Evolutionary conservation across 2,113 vertebrate genomes (phyloP).

Genomic region (Coptodon rendalli): DNA sequence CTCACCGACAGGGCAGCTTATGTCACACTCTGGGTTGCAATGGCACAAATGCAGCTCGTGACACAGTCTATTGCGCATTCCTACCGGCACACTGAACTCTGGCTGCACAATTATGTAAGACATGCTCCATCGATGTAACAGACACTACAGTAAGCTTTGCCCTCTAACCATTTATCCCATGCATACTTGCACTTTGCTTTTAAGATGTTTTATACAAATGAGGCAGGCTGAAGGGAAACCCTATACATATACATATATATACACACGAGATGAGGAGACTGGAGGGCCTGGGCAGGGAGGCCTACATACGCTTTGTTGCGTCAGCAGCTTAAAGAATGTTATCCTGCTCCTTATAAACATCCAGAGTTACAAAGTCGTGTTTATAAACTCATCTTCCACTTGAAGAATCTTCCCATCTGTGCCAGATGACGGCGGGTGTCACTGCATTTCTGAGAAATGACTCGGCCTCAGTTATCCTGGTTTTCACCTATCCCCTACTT

Average conservation of each 20-base stretch:
- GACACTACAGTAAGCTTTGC: constrained; percentile 12
- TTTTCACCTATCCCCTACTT: constrained; percentile 46
- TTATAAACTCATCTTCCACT: background rate
- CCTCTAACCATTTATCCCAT: background rate
- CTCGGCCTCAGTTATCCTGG: constrained; percentile 11
- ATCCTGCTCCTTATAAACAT: background rate
- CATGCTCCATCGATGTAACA: constrained; percentile 18
- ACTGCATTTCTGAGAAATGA: constrained; percentile 24
- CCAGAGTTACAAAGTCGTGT: background rate
- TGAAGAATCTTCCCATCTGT: background rate
- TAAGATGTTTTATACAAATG: background rate
- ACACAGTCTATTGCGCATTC: constrained; percentile 65
- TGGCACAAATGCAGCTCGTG: constrained; percentile 64
- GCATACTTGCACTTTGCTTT: background rate
- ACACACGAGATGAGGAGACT: background rate
- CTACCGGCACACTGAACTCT: constrained; percentile 58
- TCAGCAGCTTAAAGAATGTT: background rate
- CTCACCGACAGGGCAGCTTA: constrained; percentile 44
- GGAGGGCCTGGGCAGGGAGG: background rate
- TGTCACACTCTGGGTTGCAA: constrained; percentile 53
- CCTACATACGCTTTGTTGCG: background rate
- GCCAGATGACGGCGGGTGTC: constrained; percentile 5
- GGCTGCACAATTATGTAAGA: constrained; percentile 63
- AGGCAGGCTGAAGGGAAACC: background rate
- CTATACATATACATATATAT: background rate